A percentile compares a stretch with the other conserved stretches of the same genome.
These are phyloP conservation scores for Pimpla rufipes DNA, from an alignment of 2,888 invertebrate genomes.

Conservation along the genomic window DNA sequence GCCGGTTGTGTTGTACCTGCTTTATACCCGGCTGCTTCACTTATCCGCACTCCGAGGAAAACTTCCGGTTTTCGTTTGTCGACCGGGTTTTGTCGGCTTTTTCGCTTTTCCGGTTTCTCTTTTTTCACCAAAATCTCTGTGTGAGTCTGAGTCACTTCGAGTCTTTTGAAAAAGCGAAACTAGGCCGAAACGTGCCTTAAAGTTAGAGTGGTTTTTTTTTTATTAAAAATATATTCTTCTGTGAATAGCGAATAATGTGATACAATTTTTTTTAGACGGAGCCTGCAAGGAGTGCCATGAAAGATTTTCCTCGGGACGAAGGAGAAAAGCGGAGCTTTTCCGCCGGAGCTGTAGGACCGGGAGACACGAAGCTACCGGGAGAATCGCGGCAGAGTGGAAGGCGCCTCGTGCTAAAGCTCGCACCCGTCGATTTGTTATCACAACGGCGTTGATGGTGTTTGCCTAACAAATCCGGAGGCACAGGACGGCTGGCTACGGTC, in stretches of 20 bases:
- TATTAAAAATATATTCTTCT: slow-evolving; percentile 33
- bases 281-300: slow-evolving; percentile 5
- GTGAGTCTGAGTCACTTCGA: slow-evolving; percentile 12
- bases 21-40: not conserved
- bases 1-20: slow-evolving; percentile 49
- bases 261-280: slow-evolving; percentile 13
- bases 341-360: not conserved
- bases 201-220: slow-evolving; percentile 25
- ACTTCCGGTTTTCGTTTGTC: slow-evolving; percentile 44
- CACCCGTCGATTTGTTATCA: slow-evolving; percentile 80
- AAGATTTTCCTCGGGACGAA: slow-evolving; percentile 9
- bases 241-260: slow-evolving; percentile 38
- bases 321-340: not conserved
- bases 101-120: not conserved
- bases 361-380: slow-evolving; percentile 5
- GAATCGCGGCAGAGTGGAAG: slow-evolving; percentile 28
- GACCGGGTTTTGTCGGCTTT: not conserved
- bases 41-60: slow-evolving; percentile 27
- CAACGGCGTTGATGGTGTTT: slow-evolving; percentile 80
- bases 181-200: slow-evolving; percentile 58
- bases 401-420: slow-evolving; percentile 70
- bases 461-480: slow-evolving; percentile 80
- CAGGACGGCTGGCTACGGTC: slow-evolving; percentile 72
- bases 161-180: slow-evolving; percentile 7
- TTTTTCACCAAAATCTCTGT: not conserved